Evolutionary conservation across 2,113 vertebrate species (phyloP), one percentile per base, ranked within the genome.

Genomic region (Terrapene triunguis): DNA sequence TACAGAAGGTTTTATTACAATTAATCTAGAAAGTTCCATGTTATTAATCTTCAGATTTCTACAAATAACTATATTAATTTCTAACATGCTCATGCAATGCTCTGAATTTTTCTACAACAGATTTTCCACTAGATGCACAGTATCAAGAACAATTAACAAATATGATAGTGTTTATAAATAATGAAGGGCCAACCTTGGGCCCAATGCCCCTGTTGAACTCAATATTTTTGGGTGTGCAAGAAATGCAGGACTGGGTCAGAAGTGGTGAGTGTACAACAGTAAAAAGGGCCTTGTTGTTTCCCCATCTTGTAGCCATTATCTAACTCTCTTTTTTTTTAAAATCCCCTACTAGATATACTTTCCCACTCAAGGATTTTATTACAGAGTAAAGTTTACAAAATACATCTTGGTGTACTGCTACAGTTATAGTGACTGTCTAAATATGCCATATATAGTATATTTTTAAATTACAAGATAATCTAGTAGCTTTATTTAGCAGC

Each of bases 51-150:
- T 95, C 92, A 85, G 47, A 79, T 93, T 95, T 94, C 90, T 83
- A 82, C 94, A 97, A 94, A 59, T 91, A 85, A 89, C 90, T 81
- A n/a, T 96, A 14, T 69, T 92, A 95, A 95, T 95, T 96, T 95
- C 65, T 89, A 87, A 85, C 53, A n/a, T 90, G 91, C 78, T 92
- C 1, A 1, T 87, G n/a, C n/a, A 72, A n/a, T 69, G 89, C 92
- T 94, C 53, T 80, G 85, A 94, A 81, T 96, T 91, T 89, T 86
- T 96, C 86, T 82, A 89, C 94, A 96, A 95, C 86, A 96, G 96
- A n/a, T 88, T 96, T 95, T 94, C 79, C 53, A 87, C 89, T 93
- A 0, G 0, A 91, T 94, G 96, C 89, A 95, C 96, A 94, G 93
- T 89, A 87, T 88, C 84, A 95, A 95, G 86, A 59, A 54, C 80